Percentiles rank a stretch among this genome's conserved stretches.
These are phyloP conservation scores for Papilio protenor DNA, from an alignment of 2,888 invertebrate species.

Conservation along the genomic window DNA sequence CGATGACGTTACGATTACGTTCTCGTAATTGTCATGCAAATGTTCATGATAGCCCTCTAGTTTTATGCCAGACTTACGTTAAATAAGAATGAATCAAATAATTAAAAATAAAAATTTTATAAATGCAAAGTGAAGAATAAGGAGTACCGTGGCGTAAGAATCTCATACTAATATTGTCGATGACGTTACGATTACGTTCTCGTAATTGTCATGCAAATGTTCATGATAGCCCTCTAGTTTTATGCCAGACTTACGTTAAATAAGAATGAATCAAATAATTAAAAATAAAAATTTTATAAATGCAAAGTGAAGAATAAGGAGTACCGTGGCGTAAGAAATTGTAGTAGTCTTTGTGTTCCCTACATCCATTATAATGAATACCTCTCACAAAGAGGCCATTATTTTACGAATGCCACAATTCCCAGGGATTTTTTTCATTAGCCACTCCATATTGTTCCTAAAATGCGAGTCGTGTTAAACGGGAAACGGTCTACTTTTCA, in stretches of 20 bases:
- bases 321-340: constrained; percentile 53
- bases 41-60: too few species aligned
- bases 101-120: constrained; percentile 10
- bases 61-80: background rate
- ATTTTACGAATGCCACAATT: constrained; percentile 51
- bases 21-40: too few species aligned
- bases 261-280: background rate
- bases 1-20: too few species aligned
- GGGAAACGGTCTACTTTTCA: constrained; percentile 24
- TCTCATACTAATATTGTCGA: too few species aligned
- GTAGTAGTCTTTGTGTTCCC: constrained; percentile 51
- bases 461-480: constrained; percentile 42
- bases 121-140: background rate
- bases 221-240: background rate
- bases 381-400: constrained; percentile 53
- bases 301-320: background rate
- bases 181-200: too few species aligned
- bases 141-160: constrained; percentile 31
- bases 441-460: constrained; percentile 48
- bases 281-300: constrained; percentile 6
- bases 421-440: constrained; percentile 50
- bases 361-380: constrained; percentile 52
- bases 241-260: background rate
- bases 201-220: too few species aligned
- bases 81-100: background rate